Evolutionary conservation across 2,888 invertebrate species (phyloP).

Genomic region (Pycnomerus fuliginosus): DNA sequence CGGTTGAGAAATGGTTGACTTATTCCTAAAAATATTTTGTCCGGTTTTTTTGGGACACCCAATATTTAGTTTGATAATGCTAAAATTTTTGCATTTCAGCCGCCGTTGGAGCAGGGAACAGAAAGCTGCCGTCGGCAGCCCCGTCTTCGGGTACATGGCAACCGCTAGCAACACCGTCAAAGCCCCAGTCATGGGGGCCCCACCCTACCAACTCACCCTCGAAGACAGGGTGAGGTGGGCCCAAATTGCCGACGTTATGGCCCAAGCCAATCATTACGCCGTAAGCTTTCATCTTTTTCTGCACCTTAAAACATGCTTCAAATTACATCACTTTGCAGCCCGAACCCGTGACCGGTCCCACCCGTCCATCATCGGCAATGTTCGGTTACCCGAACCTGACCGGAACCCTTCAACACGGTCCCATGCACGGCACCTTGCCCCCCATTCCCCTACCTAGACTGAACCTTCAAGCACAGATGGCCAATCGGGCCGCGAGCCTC

Average conservation of each 20-base stretch:
- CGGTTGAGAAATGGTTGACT: too few species aligned
- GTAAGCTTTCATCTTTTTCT: slow-evolving; percentile 55
- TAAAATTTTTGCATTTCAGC: slow-evolving; percentile 54
- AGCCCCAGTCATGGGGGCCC: slow-evolving; percentile 70
- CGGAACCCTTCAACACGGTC: slow-evolving; percentile 51
- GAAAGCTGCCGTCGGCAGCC: slow-evolving; percentile 76
- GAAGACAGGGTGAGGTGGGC: slow-evolving; percentile 87
- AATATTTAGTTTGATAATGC: too few species aligned
- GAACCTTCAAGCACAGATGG: slow-evolving; percentile 53
- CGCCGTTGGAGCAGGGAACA: slow-evolving; percentile 89
- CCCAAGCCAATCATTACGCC: slow-evolving; percentile 80
- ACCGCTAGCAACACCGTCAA: slow-evolving; percentile 68
- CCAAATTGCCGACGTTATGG: slow-evolving; percentile 86
- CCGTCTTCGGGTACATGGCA: slow-evolving; percentile 85
- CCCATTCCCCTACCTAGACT: slow-evolving; percentile 73
- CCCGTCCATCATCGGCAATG: slow-evolving; percentile 79
- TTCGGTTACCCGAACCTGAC: slow-evolving; percentile 71
- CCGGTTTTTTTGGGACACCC: too few species aligned
- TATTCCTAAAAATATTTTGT: background rate
- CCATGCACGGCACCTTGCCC: slow-evolving; percentile 55
- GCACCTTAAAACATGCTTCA: too few species aligned
- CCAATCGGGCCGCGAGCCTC: slow-evolving; percentile 45
- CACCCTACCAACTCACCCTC: slow-evolving; percentile 75
- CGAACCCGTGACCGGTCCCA: slow-evolving; percentile 69
- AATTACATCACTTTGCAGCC: too few species aligned